Conservation (phyloP, 2,113 vertebrate genomes). For the Psilopogon haemacephalus region DNA sequence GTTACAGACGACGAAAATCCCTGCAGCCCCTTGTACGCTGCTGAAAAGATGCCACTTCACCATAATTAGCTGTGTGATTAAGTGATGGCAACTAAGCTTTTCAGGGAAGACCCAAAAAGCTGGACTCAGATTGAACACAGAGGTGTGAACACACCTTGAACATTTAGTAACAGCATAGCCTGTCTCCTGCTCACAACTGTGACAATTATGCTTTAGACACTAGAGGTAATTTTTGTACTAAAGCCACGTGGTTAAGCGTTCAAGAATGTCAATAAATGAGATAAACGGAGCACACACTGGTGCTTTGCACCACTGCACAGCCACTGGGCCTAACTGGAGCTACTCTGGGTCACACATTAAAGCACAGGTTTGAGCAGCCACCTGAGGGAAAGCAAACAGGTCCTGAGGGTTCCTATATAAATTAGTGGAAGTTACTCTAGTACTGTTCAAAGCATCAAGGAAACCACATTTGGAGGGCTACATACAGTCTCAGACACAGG, state of each 20-base stretch:
- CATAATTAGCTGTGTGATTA: not conserved
- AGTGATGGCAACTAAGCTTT: not conserved
- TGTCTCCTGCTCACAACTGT: not conserved
- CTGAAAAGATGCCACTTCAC: not conserved
- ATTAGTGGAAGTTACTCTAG: not conserved
- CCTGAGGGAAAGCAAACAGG: not conserved
- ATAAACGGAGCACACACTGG: not conserved
- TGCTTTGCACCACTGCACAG: not conserved
- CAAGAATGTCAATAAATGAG: not conserved
- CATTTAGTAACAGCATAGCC: not conserved
- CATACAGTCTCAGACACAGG: not conserved
- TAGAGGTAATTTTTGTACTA: not conserved
- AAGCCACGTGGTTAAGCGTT: not conserved
- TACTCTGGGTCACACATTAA: not conserved
- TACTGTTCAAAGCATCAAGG: not conserved
- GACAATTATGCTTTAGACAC: not conserved
- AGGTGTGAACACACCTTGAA: not conserved
- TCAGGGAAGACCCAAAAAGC: not conserved
- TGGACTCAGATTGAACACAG: not conserved
- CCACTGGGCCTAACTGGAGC: not conserved
- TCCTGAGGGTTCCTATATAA: not conserved
- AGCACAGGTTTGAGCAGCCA: not conserved
- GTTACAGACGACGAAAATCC: not conserved
- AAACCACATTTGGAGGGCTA: not conserved
- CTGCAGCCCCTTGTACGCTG: not conserved